Base-by-base conservation (phyloP, 2,888 invertebrate genomes). In the Agrochola macilenta region DNA sequence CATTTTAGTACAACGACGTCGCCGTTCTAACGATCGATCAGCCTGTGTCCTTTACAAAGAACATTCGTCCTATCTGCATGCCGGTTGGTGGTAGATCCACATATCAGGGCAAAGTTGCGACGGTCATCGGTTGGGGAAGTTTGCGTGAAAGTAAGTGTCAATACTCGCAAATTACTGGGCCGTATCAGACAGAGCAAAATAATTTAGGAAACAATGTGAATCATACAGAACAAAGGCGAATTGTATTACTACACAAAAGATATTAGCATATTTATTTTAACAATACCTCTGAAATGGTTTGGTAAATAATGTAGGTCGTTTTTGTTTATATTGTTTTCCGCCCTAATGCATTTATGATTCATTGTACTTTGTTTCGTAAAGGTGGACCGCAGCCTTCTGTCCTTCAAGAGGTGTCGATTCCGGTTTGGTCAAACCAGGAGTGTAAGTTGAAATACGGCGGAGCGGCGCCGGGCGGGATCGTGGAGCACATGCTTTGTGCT, bases 91-190 rank as follows among this genome's bases (percentile, higher is more conserved):
- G 97, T 12, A 95, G 97, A 69, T 97, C 82, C 39, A 79, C 97
- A 2, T 98, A 98, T 91, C 96, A 97, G 57, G 98, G 98, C 3
- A 97, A 97, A 84, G 97, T 97, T 20, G 99, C 97, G 2, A 98
- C 98, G 0, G 98, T 99, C 7, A 98, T 98, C 77, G 99, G 99
- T 63, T 99, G 99, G 99, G 99, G 99, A 68, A 98, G 98, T 90
- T 95, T 98, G 84, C 96, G 98, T 90, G 98, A 98, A 94, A 98
- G 98, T 98, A 91, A 97, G 97, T 94, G 84, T 79, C 30, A 39
- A 23, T 61, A 63, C 11, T 69, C n/a, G n/a, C 35, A 69, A 63
- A 63, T n/a, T 63, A 63, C 7, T 69, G n/a, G 12, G 63, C 63
- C 63, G 11, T 39, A n/a, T 69, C 20, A n/a, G n/a, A n/a, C 35